Evolutionary conservation across 1,140 invertebrate species (phyloP).

Genomic region (Meloidogyne hapla): DNA sequence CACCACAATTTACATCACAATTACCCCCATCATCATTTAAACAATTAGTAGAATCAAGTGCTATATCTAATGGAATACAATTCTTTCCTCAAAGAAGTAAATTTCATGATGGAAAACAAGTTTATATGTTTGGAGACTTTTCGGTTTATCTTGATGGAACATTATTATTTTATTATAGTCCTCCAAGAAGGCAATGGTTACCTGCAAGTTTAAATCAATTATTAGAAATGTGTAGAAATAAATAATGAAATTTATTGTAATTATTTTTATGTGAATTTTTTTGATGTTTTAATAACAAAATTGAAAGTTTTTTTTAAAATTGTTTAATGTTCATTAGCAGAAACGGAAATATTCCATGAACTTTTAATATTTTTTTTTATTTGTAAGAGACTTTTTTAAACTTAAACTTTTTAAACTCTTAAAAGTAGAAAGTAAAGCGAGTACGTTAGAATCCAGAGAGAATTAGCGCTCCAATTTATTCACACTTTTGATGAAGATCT

Average conservation of each 20-base stretch:
- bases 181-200: slow-evolving; percentile 25
- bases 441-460: too few species aligned
- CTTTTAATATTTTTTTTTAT: too few species aligned
- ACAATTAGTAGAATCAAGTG: slow-evolving; percentile 26
- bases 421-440: too few species aligned
- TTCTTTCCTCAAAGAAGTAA: slow-evolving; percentile 30
- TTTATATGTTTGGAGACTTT: slow-evolving; percentile 24
- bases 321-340: too few species aligned
- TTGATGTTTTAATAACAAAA: too few species aligned
- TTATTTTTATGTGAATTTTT: too few species aligned
- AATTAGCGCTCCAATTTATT: too few species aligned
- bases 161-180: slow-evolving; percentile 20
- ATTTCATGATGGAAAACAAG: slow-evolving; percentile 30
- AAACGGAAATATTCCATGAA: too few species aligned
- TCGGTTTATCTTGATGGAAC: slow-evolving; percentile 33
- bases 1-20: background rate
- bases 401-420: too few species aligned
- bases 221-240: slow-evolving; percentile 20
- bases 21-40: slow-evolving; percentile 23
- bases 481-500: too few species aligned
- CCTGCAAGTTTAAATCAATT: slow-evolving; percentile 27
- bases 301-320: too few species aligned
- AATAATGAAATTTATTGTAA: slow-evolving; percentile 11
- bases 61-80: slow-evolving; percentile 21
- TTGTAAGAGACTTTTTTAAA: too few species aligned